Conservation (phyloP, 2,888 invertebrate genomes). For the Serripes groenlandicus region DNA sequence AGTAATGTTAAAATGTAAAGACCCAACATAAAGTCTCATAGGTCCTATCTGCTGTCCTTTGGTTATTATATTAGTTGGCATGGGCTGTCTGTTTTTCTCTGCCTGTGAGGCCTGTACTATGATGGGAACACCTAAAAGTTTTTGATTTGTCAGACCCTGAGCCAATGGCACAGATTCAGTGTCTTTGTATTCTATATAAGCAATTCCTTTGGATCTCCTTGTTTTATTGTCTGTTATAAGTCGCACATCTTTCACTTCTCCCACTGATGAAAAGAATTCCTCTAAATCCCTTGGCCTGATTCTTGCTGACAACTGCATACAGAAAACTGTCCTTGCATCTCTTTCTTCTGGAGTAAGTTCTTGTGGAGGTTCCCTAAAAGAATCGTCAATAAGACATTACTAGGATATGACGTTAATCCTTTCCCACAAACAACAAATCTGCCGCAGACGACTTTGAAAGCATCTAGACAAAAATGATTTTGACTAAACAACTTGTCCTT, state of each 20-base stretch:
- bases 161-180: slow-evolving; percentile 98
- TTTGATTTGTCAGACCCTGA: slow-evolving; percentile 97
- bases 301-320: slow-evolving; percentile 98
- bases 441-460: no score
- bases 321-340: slow-evolving; percentile 99
- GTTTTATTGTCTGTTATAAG: slow-evolving; percentile 99
- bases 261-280: slow-evolving; percentile 99
- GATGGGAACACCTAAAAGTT: slow-evolving; percentile 97
- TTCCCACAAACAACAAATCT: no score
- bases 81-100: slow-evolving; percentile 89
- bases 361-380: slow-evolving; percentile 73
- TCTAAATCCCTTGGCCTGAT: slow-evolving; percentile 97
- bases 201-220: slow-evolving; percentile 98
- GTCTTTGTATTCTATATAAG: slow-evolving; percentile 99
- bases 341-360: slow-evolving; percentile 97
- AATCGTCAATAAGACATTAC: no score
- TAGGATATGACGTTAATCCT: no score
- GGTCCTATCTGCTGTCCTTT: slow-evolving; percentile 91
- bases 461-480: no score
- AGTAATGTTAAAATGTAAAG: slow-evolving; percentile 98
- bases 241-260: slow-evolving; percentile 96
- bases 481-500: no score
- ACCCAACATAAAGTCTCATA: slow-evolving; percentile 98
- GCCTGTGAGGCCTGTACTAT: slow-evolving; percentile 99
- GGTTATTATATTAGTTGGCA: slow-evolving; percentile 77